These are phyloP conservation scores for Cinclus mexicanus DNA, from an alignment of 2,113 vertebrate genomes.

Conservation along the genomic window DNA sequence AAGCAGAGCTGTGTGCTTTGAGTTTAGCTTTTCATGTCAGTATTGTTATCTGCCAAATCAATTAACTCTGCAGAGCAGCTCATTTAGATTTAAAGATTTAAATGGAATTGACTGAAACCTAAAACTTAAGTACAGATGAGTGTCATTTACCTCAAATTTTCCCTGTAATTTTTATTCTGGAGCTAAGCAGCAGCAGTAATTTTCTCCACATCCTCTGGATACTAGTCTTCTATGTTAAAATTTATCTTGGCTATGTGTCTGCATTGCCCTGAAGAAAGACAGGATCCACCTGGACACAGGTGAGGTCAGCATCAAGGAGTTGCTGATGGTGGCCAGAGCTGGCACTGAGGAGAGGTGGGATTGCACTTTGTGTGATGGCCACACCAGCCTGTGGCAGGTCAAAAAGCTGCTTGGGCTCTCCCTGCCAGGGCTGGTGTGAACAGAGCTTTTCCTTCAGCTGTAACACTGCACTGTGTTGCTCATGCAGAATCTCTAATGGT, in stretches of 20 bases:
- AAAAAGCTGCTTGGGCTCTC: not conserved
- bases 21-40: not conserved
- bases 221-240: not conserved
- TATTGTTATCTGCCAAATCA: not conserved
- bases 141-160: not conserved
- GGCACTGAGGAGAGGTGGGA: not conserved
- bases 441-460: not conserved
- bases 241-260: not conserved
- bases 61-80: not conserved
- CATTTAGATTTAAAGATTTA: slow-evolving; percentile 21
- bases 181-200: not conserved
- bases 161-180: not conserved
- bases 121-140: not conserved
- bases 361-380: not conserved
- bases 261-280: not conserved
- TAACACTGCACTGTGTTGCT: not conserved
- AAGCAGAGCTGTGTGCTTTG: not conserved
- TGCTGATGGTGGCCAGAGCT: not conserved
- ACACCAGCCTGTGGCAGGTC: rapidly evolving
- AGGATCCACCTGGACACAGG: not conserved
- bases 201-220: not conserved
- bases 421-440: not conserved
- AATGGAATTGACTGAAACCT: slow-evolving; percentile 11
- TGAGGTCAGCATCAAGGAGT: not conserved
- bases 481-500: not conserved